phyloP scores from a whole-genome alignment of 2,113 vertebrate genomes.

The Passer domesticus region DNA sequence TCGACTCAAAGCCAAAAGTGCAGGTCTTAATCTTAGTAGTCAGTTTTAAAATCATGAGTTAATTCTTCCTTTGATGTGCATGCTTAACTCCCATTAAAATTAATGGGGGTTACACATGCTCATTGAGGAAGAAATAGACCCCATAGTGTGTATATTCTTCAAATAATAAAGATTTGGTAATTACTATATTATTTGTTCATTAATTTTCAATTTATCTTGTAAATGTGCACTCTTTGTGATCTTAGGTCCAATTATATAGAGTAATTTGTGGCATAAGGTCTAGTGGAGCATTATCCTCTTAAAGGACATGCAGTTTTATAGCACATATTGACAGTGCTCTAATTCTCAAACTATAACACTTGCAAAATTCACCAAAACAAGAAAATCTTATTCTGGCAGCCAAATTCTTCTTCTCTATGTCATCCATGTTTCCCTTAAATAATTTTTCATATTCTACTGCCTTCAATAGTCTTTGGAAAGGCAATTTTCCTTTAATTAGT shows the following conservation, averaged over 20 bases:
- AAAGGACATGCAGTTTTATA: constrained; percentile 57
- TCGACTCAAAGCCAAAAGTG: constrained; percentile 75
- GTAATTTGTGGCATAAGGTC: constrained; percentile 70
- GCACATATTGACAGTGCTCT: constrained; percentile 54
- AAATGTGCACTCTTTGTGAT: constrained; percentile 75
- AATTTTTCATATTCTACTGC: neutral
- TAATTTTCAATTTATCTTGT: constrained; percentile 83
- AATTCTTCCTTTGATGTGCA: constrained; percentile 73
- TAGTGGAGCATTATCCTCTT: constrained; percentile 65
- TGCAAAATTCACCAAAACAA: constrained; percentile 17
- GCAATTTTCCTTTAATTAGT: neutral
- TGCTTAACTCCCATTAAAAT: constrained; percentile 82
- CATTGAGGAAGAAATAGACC: constrained; percentile 73
- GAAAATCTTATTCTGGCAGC: neutral
- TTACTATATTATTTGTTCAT: constrained; percentile 79
- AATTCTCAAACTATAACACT: constrained; percentile 19
- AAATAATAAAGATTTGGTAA: constrained; percentile 76
- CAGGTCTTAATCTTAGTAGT: constrained; percentile 76
- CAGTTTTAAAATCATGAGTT: constrained; percentile 70
- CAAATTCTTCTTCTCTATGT: neutral
- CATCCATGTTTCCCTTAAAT: neutral
- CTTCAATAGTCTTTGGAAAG: neutral
- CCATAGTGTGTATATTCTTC: constrained; percentile 68
- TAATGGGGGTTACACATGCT: constrained; percentile 78
- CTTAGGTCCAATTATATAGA: constrained; percentile 76